Evolutionary conservation across 2,797 vertebrate genomes (phyloP).

Genomic region (Limosa lapponica): DNA sequence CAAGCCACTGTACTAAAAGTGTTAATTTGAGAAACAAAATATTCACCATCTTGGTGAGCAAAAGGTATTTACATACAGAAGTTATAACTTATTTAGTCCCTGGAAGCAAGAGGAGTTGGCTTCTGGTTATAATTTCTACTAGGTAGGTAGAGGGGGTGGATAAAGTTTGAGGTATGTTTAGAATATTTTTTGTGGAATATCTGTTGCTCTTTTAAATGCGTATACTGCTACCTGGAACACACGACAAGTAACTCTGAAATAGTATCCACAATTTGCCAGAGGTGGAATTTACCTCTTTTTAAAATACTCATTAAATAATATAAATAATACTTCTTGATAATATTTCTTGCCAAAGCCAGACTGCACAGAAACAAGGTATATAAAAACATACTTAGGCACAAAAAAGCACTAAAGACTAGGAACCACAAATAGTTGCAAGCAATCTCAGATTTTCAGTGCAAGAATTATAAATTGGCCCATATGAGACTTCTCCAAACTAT

Average conservation of each 20-base stretch:
- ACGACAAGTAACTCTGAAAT: neutral
- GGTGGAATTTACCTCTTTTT: neutral
- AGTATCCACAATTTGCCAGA: neutral
- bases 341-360: neutral
- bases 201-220: neutral
- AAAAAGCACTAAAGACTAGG: neutral
- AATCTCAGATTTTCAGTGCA: neutral
- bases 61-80: neutral
- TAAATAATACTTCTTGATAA: neutral
- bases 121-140: neutral
- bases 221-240: neutral
- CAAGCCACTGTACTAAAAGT: neutral
- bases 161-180: fast-evolving
- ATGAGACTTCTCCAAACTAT: neutral
- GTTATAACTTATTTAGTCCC: neutral
- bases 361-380: neutral
- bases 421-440: neutral
- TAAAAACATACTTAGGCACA: neutral
- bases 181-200: neutral
- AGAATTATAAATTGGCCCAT: neutral
- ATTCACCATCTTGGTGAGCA: neutral
- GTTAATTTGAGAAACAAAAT: neutral
- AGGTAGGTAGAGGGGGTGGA: neutral
- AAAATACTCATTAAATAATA: neutral
- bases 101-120: neutral